A percentile compares a stretch with the other conserved stretches of the same genome.
Conservation (phyloP, 2,888 invertebrate genomes). For the Danaus chrysippus region DNA sequence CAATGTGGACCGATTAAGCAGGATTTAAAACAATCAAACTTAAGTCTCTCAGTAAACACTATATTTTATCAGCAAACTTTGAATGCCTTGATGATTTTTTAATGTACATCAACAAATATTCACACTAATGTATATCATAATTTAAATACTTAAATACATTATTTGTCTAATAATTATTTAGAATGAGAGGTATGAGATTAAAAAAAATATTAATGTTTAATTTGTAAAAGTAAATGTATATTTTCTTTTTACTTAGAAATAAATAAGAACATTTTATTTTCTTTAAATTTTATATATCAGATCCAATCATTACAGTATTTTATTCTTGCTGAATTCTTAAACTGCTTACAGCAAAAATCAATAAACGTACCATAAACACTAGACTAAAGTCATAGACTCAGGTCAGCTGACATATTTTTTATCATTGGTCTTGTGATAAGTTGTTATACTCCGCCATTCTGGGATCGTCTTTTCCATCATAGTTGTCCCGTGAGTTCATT, state of each 20-base stretch:
- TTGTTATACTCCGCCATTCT: conserved; percentile 77
- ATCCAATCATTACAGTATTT: background rate
- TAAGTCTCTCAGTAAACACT: no score
- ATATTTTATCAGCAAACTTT: no score
- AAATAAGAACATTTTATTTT: background rate
- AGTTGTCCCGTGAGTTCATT: conserved; percentile 72
- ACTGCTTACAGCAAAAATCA: conserved; percentile 40
- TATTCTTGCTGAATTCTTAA: background rate
- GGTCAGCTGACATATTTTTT: conserved; percentile 78
- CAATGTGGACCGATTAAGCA: no score
- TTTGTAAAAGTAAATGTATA: no score
- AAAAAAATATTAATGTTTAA: no score
- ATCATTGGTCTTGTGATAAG: conserved; percentile 80
- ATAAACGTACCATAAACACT: conserved; percentile 46
- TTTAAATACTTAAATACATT: no score
- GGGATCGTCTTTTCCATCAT: conserved; percentile 73
- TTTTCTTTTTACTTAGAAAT: background rate
- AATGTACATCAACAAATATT: no score
- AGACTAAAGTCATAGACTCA: conserved; percentile 64
- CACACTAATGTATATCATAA: no score
- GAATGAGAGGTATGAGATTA: no score
- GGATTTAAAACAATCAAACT: no score
- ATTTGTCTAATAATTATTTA: no score
- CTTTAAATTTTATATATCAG: background rate
- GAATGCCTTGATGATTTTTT: no score